Evolutionary conservation across 2,113 vertebrate species (phyloP).

Genomic region (Nipponia nippon): DNA sequence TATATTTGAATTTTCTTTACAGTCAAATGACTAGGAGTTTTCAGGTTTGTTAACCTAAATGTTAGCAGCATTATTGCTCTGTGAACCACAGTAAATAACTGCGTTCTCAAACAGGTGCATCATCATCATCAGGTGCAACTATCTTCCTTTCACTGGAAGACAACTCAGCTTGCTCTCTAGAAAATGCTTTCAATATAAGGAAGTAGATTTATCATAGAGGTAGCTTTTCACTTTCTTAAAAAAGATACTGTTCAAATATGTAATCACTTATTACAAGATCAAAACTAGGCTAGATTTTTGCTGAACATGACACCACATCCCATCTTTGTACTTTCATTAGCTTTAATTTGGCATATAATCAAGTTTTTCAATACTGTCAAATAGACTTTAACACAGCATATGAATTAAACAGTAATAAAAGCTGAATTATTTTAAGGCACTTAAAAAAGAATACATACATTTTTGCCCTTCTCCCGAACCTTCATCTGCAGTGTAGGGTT

Average conservation of each 20-base stretch:
- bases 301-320: not conserved
- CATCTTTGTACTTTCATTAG: not conserved
- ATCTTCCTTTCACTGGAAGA: not conserved
- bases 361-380: not conserved
- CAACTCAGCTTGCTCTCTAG: not conserved
- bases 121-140: not conserved
- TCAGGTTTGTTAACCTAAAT: not conserved
- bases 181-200: not conserved
- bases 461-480: conserved; percentile 84
- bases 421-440: not conserved
- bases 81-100: not conserved
- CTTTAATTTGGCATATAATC: not conserved
- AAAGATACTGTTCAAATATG: not conserved
- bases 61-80: not conserved
- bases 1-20: not conserved
- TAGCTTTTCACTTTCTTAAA: not conserved
- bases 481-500: conserved; percentile 83
- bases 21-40: not conserved
- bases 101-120: not conserved
- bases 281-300: not conserved
- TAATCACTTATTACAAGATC: not conserved
- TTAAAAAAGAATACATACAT: conserved; percentile 78
- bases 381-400: not conserved
- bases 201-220: not conserved
- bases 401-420: not conserved